Base-by-base conservation (phyloP, 2,888 invertebrate species). In the Acholoe squamosa region DNA sequence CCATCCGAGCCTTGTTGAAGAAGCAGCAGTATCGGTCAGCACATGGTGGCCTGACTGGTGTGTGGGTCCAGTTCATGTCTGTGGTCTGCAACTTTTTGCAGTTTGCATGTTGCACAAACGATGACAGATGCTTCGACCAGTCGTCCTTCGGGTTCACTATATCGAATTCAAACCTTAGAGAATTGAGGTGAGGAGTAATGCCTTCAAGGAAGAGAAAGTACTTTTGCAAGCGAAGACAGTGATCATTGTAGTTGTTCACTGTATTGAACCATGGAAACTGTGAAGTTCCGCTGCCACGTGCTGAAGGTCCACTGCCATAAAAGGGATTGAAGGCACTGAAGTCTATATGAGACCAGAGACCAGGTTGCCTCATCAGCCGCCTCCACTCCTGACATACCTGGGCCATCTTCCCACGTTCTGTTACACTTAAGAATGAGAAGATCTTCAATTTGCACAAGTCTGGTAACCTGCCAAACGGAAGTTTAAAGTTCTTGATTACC, bases 1-100 rank as follows among this genome's bases (percentile, higher is more conserved):
- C 61, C n/a, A 90, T 34, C 10, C 90, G n/a, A 10, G 54, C 86
- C 51, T 90, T 90, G 90, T 90, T 90, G 90, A 90, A 90, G 61
- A 90, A 67, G 51, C 90, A 90, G 52, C 90, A 90, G 90, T 54
- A 90, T 7, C 34, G 31, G 67, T 90, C 90, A 12, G 84, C 84
- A 34, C 86, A 90, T 14, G 90, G 90, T 0, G 90, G 90, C 14
- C 84, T 31, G 43, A 86, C 84, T 0, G 90, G 90, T 19, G 90
- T 90, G 28, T 25, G 16, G n/a, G 56, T 90, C 90, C 90, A 90
- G 51, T 84, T 31, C 33, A 90, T 51, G 56, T 84, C 28, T 51
- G 71, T 28, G 0, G 19, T 0, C 28, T 43, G 31, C 5, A 90
- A 31, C 22, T 84, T 43, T n/a, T 67, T 51, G 86, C 90, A 90